phyloP scores from a whole-genome alignment of 2,888 invertebrate genomes.

The Amblyteles armatorius region DNA sequence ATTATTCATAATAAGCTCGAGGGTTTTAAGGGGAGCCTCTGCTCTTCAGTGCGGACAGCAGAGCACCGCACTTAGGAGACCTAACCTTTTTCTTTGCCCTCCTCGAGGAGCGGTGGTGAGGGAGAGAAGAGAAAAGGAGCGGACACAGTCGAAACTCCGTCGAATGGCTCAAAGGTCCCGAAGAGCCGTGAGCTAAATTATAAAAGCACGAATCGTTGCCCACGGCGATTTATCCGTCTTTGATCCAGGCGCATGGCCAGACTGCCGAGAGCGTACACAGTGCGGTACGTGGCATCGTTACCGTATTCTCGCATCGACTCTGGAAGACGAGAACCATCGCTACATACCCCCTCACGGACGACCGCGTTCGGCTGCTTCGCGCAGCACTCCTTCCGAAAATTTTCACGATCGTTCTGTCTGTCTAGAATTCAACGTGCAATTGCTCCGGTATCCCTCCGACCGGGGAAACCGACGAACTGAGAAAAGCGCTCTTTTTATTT shows the following conservation, averaged over 20 bases:
- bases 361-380: conserved; percentile 12
- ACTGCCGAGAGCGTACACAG: conserved; percentile 61
- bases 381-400: not conserved
- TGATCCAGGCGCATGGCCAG: conserved; percentile 75
- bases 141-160: conserved; percentile 19
- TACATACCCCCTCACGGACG: not conserved
- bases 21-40: not conserved
- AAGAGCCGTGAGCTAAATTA: conserved; percentile 78
- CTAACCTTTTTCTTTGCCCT: conserved; percentile 16
- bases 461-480: conserved; percentile 1
- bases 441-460: conserved; percentile 1
- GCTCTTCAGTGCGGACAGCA: not conserved
- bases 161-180: conserved; percentile 71
- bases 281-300: conserved; percentile 80
- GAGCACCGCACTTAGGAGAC: not conserved
- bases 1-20: not conserved
- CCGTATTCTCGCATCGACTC: conserved; percentile 66
- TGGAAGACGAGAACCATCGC: not conserved
- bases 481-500: not conserved
- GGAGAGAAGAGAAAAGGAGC: not conserved
- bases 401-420: not conserved
- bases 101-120: not conserved
- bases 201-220: conserved; percentile 79
- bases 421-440: conserved; percentile 16
- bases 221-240: conserved; percentile 74